phyloP scores from a whole-genome alignment of 2,797 vertebrate species.

The Kryptolebias ocellatus region DNA sequence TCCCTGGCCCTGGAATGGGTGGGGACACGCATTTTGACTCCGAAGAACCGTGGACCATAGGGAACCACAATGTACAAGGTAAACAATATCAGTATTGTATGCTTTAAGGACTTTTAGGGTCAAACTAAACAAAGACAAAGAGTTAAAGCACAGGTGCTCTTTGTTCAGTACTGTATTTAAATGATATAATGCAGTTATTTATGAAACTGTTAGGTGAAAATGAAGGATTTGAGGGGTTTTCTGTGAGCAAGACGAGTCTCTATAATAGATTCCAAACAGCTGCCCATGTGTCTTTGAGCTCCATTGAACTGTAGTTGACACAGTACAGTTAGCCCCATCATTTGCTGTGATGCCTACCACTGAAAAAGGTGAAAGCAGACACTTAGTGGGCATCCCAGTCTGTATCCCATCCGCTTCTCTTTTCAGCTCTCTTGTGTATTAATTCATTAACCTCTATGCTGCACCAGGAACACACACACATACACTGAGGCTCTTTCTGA shows the following conservation, averaged over 20 bases:
- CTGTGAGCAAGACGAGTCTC: slow-evolving; percentile 7
- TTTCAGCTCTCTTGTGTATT: neutral
- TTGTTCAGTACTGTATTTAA: neutral
- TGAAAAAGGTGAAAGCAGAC: slow-evolving; percentile 33
- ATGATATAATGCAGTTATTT: slow-evolving; percentile 1
- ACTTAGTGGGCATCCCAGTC: slow-evolving; percentile 11
- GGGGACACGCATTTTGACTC: slow-evolving; percentile 95
- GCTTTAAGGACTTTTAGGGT: neutral
- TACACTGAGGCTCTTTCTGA: neutral
- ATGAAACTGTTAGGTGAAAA: slow-evolving; percentile 1
- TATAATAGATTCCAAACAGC: slow-evolving; percentile 39
- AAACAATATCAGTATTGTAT: neutral
- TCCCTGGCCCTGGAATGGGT: slow-evolving; percentile 94
- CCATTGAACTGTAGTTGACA: slow-evolving; percentile 17
- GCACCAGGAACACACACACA: neutral
- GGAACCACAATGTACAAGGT: slow-evolving; percentile 90
- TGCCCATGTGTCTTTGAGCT: slow-evolving; percentile 20
- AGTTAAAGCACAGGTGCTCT: neutral
- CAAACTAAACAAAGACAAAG: neutral
- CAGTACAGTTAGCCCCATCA: slow-evolving; percentile 30
- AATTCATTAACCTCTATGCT: neutral
- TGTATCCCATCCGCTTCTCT: neutral
- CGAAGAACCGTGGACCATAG: slow-evolving; percentile 95
- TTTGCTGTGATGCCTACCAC: slow-evolving; percentile 18
- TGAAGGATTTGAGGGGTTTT: neutral